Evolutionary conservation across 2,888 invertebrate genomes (phyloP).

Genomic region (Caradrina clavipalpis): DNA sequence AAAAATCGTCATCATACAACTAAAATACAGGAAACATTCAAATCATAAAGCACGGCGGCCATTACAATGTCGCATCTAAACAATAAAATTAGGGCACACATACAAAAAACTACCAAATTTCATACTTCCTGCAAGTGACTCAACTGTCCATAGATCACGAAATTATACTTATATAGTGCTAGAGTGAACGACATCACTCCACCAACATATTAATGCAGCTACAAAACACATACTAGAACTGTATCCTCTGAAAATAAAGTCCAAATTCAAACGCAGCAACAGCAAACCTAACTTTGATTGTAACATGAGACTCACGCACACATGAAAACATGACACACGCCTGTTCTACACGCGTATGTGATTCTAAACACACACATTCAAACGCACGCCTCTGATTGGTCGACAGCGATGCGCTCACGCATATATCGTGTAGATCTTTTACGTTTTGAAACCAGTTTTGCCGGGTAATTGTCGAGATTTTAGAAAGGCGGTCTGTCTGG

Average conservation of each 20-base stretch:
- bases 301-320: constrained; percentile 62
- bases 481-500: constrained; percentile 85
- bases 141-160: constrained; percentile 80
- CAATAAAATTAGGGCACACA: constrained; percentile 73
- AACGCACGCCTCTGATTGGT: constrained; percentile 69
- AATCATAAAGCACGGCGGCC: constrained; percentile 65
- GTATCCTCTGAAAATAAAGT: constrained; percentile 60
- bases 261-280: constrained; percentile 60
- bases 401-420: constrained; percentile 74
- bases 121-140: constrained; percentile 77
- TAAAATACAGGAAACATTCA: constrained; percentile 64
- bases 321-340: constrained; percentile 55
- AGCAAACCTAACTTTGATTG: constrained; percentile 31
- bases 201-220: constrained; percentile 52
- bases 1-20: constrained; percentile 57
- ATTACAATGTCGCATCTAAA: constrained; percentile 69
- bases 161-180: constrained; percentile 71
- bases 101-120: constrained; percentile 70
- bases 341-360: constrained; percentile 55
- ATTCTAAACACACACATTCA: constrained; percentile 68
- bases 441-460: constrained; percentile 85
- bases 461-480: constrained; percentile 87
- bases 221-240: constrained; percentile 14
- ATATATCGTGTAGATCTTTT: constrained; percentile 70
- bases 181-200: constrained; percentile 75